phyloP scores from a whole-genome alignment of 2,797 vertebrate species.

The Crocodylus rhombifer region DNA sequence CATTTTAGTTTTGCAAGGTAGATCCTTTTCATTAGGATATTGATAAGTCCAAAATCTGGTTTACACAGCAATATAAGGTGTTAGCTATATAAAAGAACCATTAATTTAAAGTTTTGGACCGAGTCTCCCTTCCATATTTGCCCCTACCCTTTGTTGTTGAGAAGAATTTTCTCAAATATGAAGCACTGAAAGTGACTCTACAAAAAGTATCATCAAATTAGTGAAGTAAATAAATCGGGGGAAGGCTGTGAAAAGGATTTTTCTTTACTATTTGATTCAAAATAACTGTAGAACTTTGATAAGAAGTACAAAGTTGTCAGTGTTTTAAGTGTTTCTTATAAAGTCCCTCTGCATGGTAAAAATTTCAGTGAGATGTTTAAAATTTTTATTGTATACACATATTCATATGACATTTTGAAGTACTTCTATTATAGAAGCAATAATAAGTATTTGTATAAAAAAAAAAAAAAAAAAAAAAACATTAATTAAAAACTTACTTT shows the following conservation, averaged over 20 bases:
- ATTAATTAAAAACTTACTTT: no score
- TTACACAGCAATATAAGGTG: background rate
- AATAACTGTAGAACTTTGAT: no score
- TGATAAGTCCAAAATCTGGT: background rate
- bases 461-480: no score
- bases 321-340: no score
- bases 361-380: conserved; percentile 3
- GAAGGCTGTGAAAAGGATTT: rapidly evolving
- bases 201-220: background rate
- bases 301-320: no score
- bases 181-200: background rate
- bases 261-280: background rate
- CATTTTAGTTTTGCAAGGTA: background rate
- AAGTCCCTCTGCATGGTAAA: background rate
- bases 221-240: background rate
- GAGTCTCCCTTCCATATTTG: background rate
- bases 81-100: no score
- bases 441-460: conserved; percentile 3
- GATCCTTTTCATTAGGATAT: no score
- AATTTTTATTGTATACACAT: background rate
- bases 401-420: background rate
- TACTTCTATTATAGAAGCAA: background rate
- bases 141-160: background rate
- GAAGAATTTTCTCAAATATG: background rate
- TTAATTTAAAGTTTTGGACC: background rate